Base-by-base conservation (phyloP, 2,113 vertebrate species). In the Athene noctua region DNA sequence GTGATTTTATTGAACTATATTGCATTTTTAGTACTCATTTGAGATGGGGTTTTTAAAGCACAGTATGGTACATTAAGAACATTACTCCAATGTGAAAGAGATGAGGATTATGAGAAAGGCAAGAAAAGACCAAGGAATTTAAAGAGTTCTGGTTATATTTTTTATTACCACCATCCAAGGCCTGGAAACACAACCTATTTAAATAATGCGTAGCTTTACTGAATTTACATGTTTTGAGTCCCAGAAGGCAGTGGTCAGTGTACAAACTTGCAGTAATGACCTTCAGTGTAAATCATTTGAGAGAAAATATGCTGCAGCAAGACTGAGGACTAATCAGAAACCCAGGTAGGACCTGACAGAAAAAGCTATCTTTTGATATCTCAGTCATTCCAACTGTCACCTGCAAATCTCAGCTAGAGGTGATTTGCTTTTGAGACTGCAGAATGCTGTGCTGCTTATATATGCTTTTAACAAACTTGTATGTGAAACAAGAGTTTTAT, bases 11-110 rank as follows among this genome's bases (percentile, higher is more conserved):
- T 85, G 91, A 62, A 40, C 94, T 65, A 40, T 87, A 87, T 92
- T 90, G 84, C 94, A 82, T 92, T 96, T 96, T 97, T 87, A 96
- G 93, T 85, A 4, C 80, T 40, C 73, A 10, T 85, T 72, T 36
- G 94, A 95, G 87, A 91, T 73, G 57, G 38, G 78, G 70, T 42
- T 92, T 61, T 97, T 95, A 93, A 85, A 93, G 80, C 89, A 78
- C 47, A 18, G 86, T 11, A 11, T 17, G 91, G 86, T 89, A 58
- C 73, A 59, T 89, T 75, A 75, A 68, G 87, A 82, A 36, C 78
- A 65, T 91, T 65, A 42, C 88, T 92, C 58, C 71, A 68, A 1
- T 62, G 77, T 91, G 86, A 88, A 89, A 82, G 86, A 92, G 89
- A 67, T 34, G 73, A 88, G 77, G 80, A 61, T 67, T 81, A 51